Evolutionary conservation across 2,113 vertebrate species (phyloP).

Genomic region (Hassar affinis): DNA sequence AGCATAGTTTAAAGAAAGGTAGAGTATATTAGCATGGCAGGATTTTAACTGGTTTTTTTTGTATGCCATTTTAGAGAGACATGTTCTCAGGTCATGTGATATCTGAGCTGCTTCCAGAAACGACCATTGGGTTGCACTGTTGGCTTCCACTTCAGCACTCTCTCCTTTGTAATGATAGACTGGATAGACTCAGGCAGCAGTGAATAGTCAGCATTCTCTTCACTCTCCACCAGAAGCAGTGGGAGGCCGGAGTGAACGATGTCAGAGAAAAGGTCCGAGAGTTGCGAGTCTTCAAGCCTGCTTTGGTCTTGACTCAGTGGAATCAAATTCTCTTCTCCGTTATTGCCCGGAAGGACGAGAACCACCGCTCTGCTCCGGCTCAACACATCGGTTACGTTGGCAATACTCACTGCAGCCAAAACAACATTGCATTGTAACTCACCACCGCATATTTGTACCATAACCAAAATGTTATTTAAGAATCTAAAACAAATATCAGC

Average conservation of each 20-base stretch:
- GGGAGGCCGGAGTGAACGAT: constrained; percentile 8
- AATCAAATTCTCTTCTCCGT: background rate
- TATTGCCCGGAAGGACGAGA: constrained; percentile 12
- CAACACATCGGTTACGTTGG: constrained; percentile 1
- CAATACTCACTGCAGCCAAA: constrained; percentile 15
- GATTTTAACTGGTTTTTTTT: background rate
- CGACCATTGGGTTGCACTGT: constrained; percentile 26
- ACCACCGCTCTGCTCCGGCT: constrained; percentile 31
- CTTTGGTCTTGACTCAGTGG: background rate
- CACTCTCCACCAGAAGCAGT: constrained; percentile 22
- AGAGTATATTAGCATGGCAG: background rate
- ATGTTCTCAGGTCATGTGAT: constrained; percentile 33
- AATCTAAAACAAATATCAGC: background rate
- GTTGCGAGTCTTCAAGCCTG: background rate
- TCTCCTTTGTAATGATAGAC: background rate
- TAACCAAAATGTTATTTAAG: background rate
- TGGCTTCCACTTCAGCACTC: constrained; percentile 37
- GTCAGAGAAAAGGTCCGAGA: background rate
- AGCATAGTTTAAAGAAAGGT: background rate
- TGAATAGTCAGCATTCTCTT: constrained; percentile 26
- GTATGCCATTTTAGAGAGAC: background rate
- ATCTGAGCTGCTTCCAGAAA: constrained; percentile 46
- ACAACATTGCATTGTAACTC: background rate
- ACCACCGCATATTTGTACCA: background rate
- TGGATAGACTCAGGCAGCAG: constrained; percentile 26